Evolutionary conservation across 2,113 vertebrate species (phyloP).

Genomic region (Struthidea cinerea): DNA sequence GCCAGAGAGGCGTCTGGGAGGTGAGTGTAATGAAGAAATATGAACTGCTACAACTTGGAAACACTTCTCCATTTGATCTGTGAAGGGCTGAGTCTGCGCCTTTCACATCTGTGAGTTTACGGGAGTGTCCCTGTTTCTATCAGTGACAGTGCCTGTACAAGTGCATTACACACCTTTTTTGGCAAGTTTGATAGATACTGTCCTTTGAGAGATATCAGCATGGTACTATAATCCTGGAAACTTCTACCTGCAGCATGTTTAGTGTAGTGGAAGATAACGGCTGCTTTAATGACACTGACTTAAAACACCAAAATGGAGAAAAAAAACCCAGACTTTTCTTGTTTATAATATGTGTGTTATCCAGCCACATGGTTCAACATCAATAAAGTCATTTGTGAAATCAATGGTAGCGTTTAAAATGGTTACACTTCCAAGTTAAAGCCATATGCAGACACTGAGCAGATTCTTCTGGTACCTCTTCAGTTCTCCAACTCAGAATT

Average conservation of each 20-base stretch:
- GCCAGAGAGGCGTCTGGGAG: not conserved
- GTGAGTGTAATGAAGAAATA: not conserved
- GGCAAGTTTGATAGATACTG: not conserved
- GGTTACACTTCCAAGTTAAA: not conserved
- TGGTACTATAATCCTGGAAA: not conserved
- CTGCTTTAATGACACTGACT: not conserved
- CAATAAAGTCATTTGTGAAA: not conserved
- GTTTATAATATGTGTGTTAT: not conserved
- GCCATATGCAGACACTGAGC: accelerated
- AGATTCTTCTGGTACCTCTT: not conserved
- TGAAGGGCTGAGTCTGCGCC: not conserved
- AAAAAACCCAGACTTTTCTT: not conserved
- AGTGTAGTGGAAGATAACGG: not conserved
- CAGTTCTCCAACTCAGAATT: not conserved
- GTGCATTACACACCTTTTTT: not conserved
- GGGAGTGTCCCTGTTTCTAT: not conserved
- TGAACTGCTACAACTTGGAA: not conserved
- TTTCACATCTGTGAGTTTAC: not conserved
- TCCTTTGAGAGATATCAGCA: not conserved
- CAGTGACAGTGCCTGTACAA: not conserved
- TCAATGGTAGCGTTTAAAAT: not conserved
- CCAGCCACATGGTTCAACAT: not conserved
- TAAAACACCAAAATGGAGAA: not conserved
- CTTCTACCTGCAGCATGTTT: not conserved
- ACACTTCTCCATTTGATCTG: not conserved